phyloP scores from a whole-genome alignment of 1,140 invertebrate genomes.

The Cydia splendana region DNA sequence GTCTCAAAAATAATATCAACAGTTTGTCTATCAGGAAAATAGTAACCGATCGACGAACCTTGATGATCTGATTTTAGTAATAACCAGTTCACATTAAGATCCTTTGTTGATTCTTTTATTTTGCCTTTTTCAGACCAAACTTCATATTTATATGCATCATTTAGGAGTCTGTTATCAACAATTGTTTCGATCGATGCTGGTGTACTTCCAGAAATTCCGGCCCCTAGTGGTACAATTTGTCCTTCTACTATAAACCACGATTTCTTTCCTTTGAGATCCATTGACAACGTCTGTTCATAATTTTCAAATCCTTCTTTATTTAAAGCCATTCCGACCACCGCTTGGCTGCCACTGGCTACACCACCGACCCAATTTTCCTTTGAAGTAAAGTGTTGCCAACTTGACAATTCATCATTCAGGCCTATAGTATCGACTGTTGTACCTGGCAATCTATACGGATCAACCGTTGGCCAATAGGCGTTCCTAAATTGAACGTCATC shows the following conservation, averaged over 20 bases:
- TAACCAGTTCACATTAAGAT: neutral
- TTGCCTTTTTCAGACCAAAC: neutral
- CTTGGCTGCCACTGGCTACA: neutral
- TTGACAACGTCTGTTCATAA: neutral
- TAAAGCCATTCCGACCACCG: conserved; percentile 1
- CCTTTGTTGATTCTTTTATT: neutral
- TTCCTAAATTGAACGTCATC: neutral
- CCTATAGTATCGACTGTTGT: neutral
- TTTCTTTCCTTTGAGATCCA: neutral
- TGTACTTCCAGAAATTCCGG: neutral
- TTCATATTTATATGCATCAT: neutral
- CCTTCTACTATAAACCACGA: conserved; percentile 5
- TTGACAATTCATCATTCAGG: neutral
- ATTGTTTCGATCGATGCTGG: neutral
- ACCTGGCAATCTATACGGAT: neutral
- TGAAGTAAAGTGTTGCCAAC: neutral
- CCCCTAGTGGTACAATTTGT: neutral
- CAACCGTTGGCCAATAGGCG: neutral
- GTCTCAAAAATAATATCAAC: neutral
- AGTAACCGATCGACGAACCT: neutral
- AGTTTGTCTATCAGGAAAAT: neutral
- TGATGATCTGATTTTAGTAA: neutral
- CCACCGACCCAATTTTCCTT: conserved; percentile 1
- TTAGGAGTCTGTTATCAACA: neutral
- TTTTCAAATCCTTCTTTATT: conserved; percentile 10